A percentile compares a stretch with the other conserved stretches of the same genome.
These are phyloP conservation scores for Caenorhabditis afra DNA, from an alignment of 2,888 invertebrate genomes.

Conservation along the genomic window DNA sequence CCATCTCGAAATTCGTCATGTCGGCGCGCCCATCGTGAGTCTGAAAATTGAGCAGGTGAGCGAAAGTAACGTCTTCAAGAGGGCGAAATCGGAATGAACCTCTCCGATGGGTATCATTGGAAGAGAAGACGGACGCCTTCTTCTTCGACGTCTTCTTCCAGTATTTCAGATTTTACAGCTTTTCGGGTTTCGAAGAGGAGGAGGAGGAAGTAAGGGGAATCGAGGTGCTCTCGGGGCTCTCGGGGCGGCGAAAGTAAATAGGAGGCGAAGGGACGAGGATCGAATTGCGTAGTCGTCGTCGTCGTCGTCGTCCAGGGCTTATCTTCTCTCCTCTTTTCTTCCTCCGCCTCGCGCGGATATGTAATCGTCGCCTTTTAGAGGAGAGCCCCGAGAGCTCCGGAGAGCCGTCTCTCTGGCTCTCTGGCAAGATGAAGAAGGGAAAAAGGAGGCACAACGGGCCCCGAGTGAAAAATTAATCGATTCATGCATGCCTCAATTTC, in stretches of 20 bases:
- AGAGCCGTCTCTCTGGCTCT: background rate
- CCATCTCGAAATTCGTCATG: constrained; percentile 79
- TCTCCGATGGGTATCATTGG: constrained; percentile 70
- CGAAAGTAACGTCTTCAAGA: too few species aligned
- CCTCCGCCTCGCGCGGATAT: constrained; percentile 8
- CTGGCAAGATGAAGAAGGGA: background rate
- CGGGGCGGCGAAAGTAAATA: constrained; percentile 8
- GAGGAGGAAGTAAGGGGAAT: background rate
- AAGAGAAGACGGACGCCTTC: background rate
- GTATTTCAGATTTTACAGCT: background rate
- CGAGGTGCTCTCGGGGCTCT: background rate
- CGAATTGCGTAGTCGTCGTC: constrained; percentile 36
- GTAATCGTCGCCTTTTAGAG: constrained; percentile 39
- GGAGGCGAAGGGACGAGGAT: constrained; percentile 25
- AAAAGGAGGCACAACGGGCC: background rate
- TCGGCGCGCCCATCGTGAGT: constrained; percentile 79
- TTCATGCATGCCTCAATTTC: constrained; percentile 38
- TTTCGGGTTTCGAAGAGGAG: constrained; percentile 3
- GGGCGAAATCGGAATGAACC: constrained; percentile 35
- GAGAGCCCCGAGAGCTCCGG: constrained; percentile 10
- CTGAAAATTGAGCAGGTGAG: constrained; percentile 41
- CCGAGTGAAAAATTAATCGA: constrained; percentile 44
- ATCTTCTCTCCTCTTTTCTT: constrained; percentile 37
- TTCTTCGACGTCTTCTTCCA: constrained; percentile 34
- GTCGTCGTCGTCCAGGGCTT: constrained; percentile 25